Evolutionary conservation across 2,888 invertebrate genomes (phyloP), one percentile per base, ranked within the genome.

Genomic region (Charanyca ferruginea): DNA sequence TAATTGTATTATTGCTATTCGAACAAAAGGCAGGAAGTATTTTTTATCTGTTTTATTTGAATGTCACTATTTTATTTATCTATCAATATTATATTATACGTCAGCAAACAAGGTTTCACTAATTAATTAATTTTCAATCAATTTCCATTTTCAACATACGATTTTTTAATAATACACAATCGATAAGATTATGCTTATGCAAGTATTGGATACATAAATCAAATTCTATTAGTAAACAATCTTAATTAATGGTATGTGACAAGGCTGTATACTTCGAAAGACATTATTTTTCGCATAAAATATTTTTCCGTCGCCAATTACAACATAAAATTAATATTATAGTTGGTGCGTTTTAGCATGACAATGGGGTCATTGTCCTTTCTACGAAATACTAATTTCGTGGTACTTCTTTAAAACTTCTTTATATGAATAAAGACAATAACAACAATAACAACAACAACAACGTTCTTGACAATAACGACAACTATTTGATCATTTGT

Each of bases 231-330:
- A 51, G 66, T 58, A 61, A 72, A 77, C 58, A 72, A 47, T 58
- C 22, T 52, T 77, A 47, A 73, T 76, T 71, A 72, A 72, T 66
- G 47, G 47, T 16, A 54, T 42, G 51, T 48, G 62, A 67, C 77
- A 77, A 78, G 77, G 77, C n/a, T 55, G n/a, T n/a, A 59, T 23
- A 38, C 23, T 8, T 45, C 48, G 22, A 32, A 49, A 55, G 38
- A 66, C 35, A 16, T 60, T 35, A 57, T 55, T 44, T 73, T 67
- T 51, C 42, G 69, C 61, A 68, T 75, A 38, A 38, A 13, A 38
- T 38, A 75, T 41, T 69, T 60, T 72, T 65, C 28, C 47, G 35
- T 57, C 38, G 32, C 42, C 20, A 71, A 58, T 60, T 49, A 64
- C 11, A 38, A 38, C 38, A 38, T 38, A 38, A 38, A 38, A 38